Base-by-base conservation (phyloP, 2,113 vertebrate genomes). In the Phaetusa simplex region DNA sequence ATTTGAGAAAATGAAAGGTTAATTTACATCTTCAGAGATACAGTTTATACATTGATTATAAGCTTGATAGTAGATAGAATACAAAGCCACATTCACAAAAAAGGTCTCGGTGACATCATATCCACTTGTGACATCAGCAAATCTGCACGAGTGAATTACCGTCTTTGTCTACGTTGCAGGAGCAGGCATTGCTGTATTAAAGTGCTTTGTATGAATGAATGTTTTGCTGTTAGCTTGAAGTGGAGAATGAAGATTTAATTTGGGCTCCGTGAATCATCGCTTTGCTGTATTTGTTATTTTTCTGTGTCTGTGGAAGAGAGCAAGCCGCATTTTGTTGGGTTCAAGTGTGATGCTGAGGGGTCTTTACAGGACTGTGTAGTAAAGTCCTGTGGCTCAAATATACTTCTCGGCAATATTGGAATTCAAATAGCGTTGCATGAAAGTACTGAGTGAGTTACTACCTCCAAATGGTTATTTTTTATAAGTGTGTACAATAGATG, bases 71-170 rank as follows among this genome's bases (percentile, higher is more conserved):
- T 55, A 78, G 79, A 55, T 64, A 49, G 91, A 93, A 59, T 42
- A 98, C 97, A 98, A 97, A 98, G 97, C 89, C 79, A 49, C 86
- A 12, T 97, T 98, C 96, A 97, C 93, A 45, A 50, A 59, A 67
- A 95, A 17, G 88, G 88, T 92, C 96, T 90, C 11, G 2, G 87
- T 98, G 97, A 95, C 84, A 80, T 97, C 97, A 96, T 73, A 83
- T 16, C 40, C 38, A 19, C 82, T 92, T 91, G 85, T 97, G 97
- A 95, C 96, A 94, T 97, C 96, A 97, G 90, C 92, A 91, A 71
- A 43, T 59, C 69, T 94, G 82, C 42, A 30, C 36, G 92, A 93
- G 95, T 98, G 94, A 98, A 98, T 98, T 96, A 78, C 77, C 20
- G 87, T 81, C 98, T 98, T 98, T 98, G 97, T 98, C 91, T 90